Evolutionary conservation across 2,888 invertebrate genomes (phyloP).

Genomic region (Synergus japonicus): DNA sequence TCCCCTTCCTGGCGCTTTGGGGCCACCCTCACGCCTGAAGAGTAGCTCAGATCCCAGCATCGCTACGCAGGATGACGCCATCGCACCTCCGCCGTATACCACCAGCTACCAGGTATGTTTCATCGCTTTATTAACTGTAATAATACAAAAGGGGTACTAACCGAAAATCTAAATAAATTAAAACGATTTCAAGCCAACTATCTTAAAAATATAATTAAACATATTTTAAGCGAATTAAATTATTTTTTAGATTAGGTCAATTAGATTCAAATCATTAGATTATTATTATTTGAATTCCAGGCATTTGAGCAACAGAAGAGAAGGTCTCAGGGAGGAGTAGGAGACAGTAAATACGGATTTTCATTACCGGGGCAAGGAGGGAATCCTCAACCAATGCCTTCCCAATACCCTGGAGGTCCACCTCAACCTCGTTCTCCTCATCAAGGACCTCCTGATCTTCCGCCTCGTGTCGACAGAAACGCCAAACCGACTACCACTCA

Average conservation of each 20-base stretch:
- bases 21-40: slow-evolving; percentile 81
- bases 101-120: slow-evolving; percentile 72
- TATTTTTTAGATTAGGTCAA: no score
- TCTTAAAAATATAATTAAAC: no score
- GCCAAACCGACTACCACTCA: slow-evolving; percentile 83
- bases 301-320: slow-evolving; percentile 56
- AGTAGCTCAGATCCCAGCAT: slow-evolving; percentile 95
- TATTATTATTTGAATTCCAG: slow-evolving; percentile 28
- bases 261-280: no score
- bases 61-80: slow-evolving; percentile 92
- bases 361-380: slow-evolving; percentile 77
- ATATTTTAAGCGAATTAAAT: background rate
- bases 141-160: background rate
- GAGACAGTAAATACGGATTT: slow-evolving; percentile 84
- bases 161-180: no score
- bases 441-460: slow-evolving; percentile 86
- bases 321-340: slow-evolving; percentile 76
- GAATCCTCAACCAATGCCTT: slow-evolving; percentile 68
- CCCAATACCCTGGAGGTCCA: slow-evolving; percentile 67
- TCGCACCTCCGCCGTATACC: slow-evolving; percentile 92
- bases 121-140: slow-evolving; percentile 15
- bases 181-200: no score
- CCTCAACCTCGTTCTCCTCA: slow-evolving; percentile 73
- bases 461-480: slow-evolving; percentile 89
- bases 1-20: slow-evolving; percentile 80